These are phyloP conservation scores for Meloidogyne floridensis DNA, from an alignment of 1,140 invertebrate genomes.

Conservation along the genomic window DNA sequence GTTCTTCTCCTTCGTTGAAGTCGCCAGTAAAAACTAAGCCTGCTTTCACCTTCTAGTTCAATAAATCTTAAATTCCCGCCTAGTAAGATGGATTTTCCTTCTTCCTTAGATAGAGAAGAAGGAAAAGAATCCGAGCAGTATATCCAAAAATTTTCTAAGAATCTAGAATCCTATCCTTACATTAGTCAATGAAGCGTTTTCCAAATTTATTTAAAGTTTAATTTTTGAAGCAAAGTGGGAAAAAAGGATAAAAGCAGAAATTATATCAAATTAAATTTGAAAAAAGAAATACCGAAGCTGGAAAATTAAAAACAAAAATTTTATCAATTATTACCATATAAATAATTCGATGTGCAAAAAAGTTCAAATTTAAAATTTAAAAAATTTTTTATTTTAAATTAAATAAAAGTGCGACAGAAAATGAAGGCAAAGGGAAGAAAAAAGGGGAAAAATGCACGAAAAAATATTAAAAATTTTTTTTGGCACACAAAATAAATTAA, in stretches of 20 bases:
- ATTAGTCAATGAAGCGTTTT: too few relatives aligned
- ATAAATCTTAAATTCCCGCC: too few relatives aligned
- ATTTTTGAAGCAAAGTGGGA: background rate
- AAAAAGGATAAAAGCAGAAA: background rate
- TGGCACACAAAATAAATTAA: too few relatives aligned
- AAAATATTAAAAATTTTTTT: background rate
- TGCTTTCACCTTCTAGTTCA: too few relatives aligned
- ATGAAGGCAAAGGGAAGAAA: background rate
- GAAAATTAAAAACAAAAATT: slow-evolving; percentile 9
- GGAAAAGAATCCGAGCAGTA: too few relatives aligned
- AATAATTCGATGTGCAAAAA: background rate
- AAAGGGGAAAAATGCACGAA: slow-evolving; percentile 1
- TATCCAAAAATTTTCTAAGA: too few relatives aligned
- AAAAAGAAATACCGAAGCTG: background rate
- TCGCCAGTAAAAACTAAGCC: too few relatives aligned
- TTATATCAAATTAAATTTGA: background rate
- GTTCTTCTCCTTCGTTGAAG: too few relatives aligned
- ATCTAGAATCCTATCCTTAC: too few relatives aligned
- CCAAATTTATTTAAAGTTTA: background rate
- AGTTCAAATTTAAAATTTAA: background rate
- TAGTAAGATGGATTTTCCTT: too few relatives aligned
- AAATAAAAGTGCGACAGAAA: background rate
- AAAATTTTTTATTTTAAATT: background rate
- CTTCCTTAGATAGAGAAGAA: too few relatives aligned
- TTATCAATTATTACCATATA: background rate